Evolutionary conservation across 2,888 invertebrate genomes (phyloP).

Genomic region (Apantesis nais): DNA sequence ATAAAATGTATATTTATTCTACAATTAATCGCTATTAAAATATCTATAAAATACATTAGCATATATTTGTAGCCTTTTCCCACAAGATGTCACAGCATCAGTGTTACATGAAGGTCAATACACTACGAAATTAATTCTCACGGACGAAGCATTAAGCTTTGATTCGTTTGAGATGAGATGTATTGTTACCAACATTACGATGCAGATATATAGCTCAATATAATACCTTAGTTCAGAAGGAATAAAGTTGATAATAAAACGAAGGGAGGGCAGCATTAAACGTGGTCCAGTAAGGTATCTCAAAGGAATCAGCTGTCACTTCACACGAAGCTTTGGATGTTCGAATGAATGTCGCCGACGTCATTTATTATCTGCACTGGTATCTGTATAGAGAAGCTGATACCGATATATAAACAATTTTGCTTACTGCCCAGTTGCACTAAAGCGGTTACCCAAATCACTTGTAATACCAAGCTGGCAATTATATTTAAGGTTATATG

Average conservation of each 20-base stretch:
- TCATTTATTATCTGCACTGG: conserved; percentile 44
- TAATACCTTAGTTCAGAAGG: conserved; percentile 38
- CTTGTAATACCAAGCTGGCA: conserved; percentile 9
- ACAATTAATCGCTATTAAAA: conserved; percentile 39
- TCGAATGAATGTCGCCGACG: conserved; percentile 60
- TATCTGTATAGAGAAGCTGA: conserved; percentile 37
- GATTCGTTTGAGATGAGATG: conserved; percentile 70
- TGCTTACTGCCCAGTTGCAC: conserved; percentile 21
- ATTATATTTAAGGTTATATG: conserved; percentile 8
- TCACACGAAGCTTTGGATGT: conserved; percentile 74
- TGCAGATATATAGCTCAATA: conserved; percentile 27
- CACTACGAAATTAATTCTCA: conserved; percentile 80
- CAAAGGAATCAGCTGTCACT: conserved; percentile 76
- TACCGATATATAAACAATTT: conserved; percentile 34
- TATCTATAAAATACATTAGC: conserved; percentile 53
- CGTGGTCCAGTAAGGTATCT: conserved; percentile 57
- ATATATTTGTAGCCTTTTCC: conserved; percentile 57
- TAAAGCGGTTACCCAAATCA: conserved; percentile 8
- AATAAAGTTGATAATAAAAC: conserved; percentile 40
- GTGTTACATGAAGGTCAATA: conserved; percentile 70
- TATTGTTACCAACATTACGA: conserved; percentile 55
- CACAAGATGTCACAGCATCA: conserved; percentile 70
- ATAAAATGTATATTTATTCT: conserved; percentile 24
- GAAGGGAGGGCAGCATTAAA: conserved; percentile 15
- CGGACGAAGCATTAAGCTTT: conserved; percentile 71